Conservation (phyloP, 2,797 vertebrate species). For the Chelidonichthys spinosus region DNA sequence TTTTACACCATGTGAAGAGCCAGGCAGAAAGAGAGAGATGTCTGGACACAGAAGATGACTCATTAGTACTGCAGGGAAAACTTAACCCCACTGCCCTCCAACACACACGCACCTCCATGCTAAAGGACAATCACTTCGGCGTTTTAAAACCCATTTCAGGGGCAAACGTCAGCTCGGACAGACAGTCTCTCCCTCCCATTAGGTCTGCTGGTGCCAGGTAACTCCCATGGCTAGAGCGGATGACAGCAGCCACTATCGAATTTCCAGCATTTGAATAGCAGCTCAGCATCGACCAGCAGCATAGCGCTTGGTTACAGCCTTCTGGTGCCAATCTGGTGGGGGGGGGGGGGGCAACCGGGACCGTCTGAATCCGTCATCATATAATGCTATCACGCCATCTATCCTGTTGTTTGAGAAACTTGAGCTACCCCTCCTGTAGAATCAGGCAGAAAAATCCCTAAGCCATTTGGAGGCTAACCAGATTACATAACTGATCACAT, state of each 20-base stretch:
- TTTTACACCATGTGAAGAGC: slow-evolving; percentile 16
- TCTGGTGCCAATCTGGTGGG: slow-evolving; percentile 46
- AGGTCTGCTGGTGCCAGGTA: slow-evolving; percentile 71
- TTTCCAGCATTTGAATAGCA: slow-evolving; percentile 68
- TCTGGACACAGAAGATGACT: slow-evolving; percentile 18
- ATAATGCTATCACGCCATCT: not conserved
- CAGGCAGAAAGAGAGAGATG: not conserved
- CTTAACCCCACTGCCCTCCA: slow-evolving; percentile 20
- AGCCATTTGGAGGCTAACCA: slow-evolving; percentile 19
- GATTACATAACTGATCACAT: slow-evolving; percentile 55
- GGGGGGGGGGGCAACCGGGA: not conserved
- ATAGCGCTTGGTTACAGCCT: slow-evolving; percentile 44
- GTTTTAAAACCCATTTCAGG: slow-evolving; percentile 10
- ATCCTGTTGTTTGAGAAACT: slow-evolving; percentile 7
- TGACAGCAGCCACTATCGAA: slow-evolving; percentile 76
- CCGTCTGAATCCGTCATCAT: not conserved
- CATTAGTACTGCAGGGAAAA: slow-evolving; percentile 35
- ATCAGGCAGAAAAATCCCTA: slow-evolving; percentile 9
- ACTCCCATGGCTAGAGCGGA: slow-evolving; percentile 70
- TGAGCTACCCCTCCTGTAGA: not conserved
- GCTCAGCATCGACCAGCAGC: slow-evolving; percentile 62
- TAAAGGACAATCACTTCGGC: not conserved
- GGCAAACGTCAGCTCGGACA: slow-evolving; percentile 9
- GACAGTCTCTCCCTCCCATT: slow-evolving; percentile 15
- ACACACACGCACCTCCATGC: not conserved